Evolutionary conservation across 2,797 vertebrate genomes (phyloP).

Genomic region (Echeneis naucrates): DNA sequence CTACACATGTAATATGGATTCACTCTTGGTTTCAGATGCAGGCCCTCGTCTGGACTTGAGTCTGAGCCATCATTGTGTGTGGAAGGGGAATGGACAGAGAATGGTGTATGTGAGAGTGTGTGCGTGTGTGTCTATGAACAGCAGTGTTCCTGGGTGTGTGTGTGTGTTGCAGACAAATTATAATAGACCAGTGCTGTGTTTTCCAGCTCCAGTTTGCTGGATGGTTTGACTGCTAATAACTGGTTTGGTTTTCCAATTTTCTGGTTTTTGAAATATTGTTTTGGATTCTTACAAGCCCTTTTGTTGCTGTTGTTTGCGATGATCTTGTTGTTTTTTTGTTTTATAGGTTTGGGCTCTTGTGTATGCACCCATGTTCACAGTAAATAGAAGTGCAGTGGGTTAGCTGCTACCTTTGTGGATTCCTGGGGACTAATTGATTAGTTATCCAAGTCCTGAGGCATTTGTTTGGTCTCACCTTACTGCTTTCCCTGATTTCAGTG

Average conservation of each 20-base stretch:
- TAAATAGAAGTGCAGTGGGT: conserved; percentile 30
- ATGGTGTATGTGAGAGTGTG: conserved; percentile 35
- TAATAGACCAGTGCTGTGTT: conserved; percentile 52
- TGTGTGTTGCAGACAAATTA: conserved; percentile 40
- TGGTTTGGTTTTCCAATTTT: conserved; percentile 33
- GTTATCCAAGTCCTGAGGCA: conserved; percentile 40
- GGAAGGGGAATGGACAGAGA: conserved; percentile 53
- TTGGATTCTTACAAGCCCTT: conserved; percentile 25
- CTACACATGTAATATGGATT: conserved; percentile 93
- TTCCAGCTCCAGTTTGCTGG: conserved; percentile 33
- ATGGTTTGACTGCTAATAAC: conserved; percentile 45
- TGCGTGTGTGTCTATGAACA: conserved; percentile 29
- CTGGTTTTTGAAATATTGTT: conserved; percentile 19
- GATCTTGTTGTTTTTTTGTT: conserved; percentile 28
- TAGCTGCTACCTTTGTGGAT: conserved; percentile 35
- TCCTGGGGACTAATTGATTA: conserved; percentile 66
- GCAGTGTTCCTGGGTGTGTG: conserved; percentile 7
- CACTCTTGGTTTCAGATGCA: conserved; percentile 85
- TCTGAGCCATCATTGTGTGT: conserved; percentile 80
- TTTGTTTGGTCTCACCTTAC: conserved; percentile 50
- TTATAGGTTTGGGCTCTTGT: conserved; percentile 21
- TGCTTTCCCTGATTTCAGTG: conserved; percentile 38
- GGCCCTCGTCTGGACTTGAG: conserved; percentile 79
- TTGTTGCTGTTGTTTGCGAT: too few species aligned
- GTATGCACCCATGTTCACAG: conserved; percentile 1